Conservation (phyloP, 1,140 invertebrate genomes). For the Zeugodacus cucurbitae region DNA sequence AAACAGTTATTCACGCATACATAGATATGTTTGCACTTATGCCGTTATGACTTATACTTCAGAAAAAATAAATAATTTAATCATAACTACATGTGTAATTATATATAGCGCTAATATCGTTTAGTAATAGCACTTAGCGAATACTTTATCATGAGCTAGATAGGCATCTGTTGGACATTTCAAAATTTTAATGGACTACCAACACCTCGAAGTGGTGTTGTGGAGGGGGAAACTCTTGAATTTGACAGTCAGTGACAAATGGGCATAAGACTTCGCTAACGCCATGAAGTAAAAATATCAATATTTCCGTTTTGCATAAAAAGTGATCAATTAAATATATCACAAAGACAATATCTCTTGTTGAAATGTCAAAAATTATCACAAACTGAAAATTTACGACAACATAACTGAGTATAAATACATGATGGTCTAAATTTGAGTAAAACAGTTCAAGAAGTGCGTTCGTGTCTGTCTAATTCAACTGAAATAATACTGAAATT, state of each 20-base stretch:
- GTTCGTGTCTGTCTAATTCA: not conserved
- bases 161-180: not conserved
- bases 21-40: too few species aligned
- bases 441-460: not conserved
- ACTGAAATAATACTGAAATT: not conserved
- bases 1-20: too few species aligned
- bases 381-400: not conserved
- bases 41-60: too few species aligned
- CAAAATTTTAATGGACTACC: not conserved
- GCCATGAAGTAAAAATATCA: not conserved
- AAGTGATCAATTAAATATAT: constrained; percentile 7
- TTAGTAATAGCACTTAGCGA: too few species aligned
- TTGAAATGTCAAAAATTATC: constrained; percentile 1
- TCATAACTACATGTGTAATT: too few species aligned
- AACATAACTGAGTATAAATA: not conserved
- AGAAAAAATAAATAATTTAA: too few species aligned
- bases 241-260: not conserved
- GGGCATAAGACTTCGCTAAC: not conserved
- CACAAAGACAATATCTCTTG: not conserved
- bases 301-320: constrained; percentile 1
- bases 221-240: not conserved
- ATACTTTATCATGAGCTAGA: not conserved
- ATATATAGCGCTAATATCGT: too few species aligned
- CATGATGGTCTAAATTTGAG: not conserved
- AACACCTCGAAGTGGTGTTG: not conserved